Base-by-base conservation (phyloP, 64 coral and sea anemone genomes). In the Acropora yongei region DNA sequence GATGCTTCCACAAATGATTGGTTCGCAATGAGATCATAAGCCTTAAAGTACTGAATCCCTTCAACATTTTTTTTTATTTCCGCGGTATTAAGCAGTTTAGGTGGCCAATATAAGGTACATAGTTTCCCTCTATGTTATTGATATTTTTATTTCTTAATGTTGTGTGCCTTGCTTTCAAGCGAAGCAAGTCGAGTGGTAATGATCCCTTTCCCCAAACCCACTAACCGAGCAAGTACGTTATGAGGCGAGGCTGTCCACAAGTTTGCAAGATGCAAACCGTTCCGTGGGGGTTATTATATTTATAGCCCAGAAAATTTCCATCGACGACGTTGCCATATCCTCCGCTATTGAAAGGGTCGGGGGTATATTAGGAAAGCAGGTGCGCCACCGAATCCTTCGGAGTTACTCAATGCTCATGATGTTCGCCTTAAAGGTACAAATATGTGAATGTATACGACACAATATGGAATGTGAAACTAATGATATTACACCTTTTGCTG, bases 151-250 rank as follows among this genome's bases (percentile, higher is more conserved):
- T 72, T 72, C 18, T 72, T 40, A 19, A 72, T 72, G 18, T 7
- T 72, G 30, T 40, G 5, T 72, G 30, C 68, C 68, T 72, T 72
- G 17, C 68, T 72, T 19, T 72, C 30, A 72, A 72, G 68, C 18
- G 68, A 72, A 72, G 68, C 68, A 19, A 72, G 68, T 72, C 30
- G 68, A 72, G 68, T 72, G 68, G 68, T 72, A 72, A 72, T 72
- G 68, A 72, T 72, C 17, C 68, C 68, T 1, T 72, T 72, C 30
- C 8, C 68, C 68, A 19, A 72, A 72, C 68, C 19, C 19, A 72
- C 2, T 72, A 41, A 30, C 68, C 30, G 1, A 72, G 30, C 68
- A 72, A 72, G 68, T 72, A 72, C 18, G 68, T 72, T 30, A 72
- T 72, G 68, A 72, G 68, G 68, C 68, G 68, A 72, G 68, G 68